Evolutionary conservation across 2,797 vertebrate genomes (phyloP).

Genomic region (Erethizon dorsatum): DNA sequence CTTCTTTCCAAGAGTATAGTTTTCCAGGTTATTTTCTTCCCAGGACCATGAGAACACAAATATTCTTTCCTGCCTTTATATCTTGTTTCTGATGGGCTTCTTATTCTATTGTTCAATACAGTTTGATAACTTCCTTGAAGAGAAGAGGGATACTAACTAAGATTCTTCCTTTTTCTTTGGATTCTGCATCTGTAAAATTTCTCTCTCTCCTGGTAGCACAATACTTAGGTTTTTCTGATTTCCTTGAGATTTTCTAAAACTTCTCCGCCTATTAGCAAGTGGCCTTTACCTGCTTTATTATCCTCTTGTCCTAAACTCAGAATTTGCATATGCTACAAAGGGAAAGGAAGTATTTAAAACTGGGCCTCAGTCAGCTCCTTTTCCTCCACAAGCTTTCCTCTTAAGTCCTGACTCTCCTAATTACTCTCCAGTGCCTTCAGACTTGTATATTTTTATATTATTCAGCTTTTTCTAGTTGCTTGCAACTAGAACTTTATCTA

Average conservation of each 20-base stretch:
- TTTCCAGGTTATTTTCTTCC: background rate
- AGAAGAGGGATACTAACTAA: background rate
- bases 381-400: background rate
- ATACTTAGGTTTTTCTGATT: slow-evolving; percentile 36
- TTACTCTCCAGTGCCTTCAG: background rate
- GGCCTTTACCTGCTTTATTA: background rate
- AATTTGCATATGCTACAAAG: background rate
- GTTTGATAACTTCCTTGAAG: background rate
- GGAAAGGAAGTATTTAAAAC: background rate
- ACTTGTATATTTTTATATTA: background rate
- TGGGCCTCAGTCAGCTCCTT: background rate
- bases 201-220: background rate
- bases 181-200: background rate
- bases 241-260: background rate
- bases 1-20: background rate
- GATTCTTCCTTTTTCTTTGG: background rate
- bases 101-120: background rate
- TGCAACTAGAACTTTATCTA: background rate
- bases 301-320: background rate
- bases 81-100: background rate
- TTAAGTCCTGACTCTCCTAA: background rate
- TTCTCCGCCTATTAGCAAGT: background rate
- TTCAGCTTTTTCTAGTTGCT: background rate
- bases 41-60: background rate
- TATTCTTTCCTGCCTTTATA: background rate